Evolutionary conservation across 2,888 invertebrate species (phyloP).

Genomic region (Rhagophthalmus giganteus): DNA sequence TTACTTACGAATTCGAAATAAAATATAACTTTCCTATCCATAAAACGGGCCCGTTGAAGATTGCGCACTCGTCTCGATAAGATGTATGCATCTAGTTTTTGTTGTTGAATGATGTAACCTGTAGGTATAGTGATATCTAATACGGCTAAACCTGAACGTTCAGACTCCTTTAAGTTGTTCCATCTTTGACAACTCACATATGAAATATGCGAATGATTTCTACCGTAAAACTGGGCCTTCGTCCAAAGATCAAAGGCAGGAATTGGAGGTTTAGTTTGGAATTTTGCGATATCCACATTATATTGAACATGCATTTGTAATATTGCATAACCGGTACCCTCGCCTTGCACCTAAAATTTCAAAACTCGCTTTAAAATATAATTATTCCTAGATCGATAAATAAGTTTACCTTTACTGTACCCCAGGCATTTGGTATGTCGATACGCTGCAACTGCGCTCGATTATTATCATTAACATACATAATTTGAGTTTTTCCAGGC

Average conservation of each 20-base stretch:
- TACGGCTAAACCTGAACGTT: conserved; percentile 85
- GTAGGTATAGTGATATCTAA: conserved; percentile 86
- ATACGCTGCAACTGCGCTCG: conserved; percentile 77
- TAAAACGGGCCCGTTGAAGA: conserved; percentile 82
- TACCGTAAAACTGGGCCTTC: conserved; percentile 76
- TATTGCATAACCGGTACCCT: conserved; percentile 92
- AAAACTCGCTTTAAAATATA: background rate
- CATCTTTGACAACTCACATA: conserved; percentile 82
- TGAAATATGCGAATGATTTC: conserved; percentile 92
- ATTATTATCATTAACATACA: conserved; percentile 75
- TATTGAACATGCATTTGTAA: conserved; percentile 92
- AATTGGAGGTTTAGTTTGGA: conserved; percentile 83
- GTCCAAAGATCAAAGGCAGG: conserved; percentile 78
- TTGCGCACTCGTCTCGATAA: conserved; percentile 76
- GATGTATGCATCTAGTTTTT: conserved; percentile 84
- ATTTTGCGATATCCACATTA: conserved; percentile 82
- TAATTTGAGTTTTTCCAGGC: conserved; percentile 61
- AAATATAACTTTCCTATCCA: conserved; percentile 81
- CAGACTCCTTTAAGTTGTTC: conserved; percentile 75
- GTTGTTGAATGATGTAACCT: conserved; percentile 89
- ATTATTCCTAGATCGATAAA: background rate
- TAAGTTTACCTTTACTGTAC: conserved; percentile 71
- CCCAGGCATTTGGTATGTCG: conserved; percentile 90
- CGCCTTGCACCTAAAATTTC: conserved; percentile 68
- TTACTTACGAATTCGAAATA: conserved; percentile 89